These are phyloP conservation scores for Spheniscus mendiculus DNA, from an alignment of 2,113 vertebrate species.

Conservation along the genomic window DNA sequence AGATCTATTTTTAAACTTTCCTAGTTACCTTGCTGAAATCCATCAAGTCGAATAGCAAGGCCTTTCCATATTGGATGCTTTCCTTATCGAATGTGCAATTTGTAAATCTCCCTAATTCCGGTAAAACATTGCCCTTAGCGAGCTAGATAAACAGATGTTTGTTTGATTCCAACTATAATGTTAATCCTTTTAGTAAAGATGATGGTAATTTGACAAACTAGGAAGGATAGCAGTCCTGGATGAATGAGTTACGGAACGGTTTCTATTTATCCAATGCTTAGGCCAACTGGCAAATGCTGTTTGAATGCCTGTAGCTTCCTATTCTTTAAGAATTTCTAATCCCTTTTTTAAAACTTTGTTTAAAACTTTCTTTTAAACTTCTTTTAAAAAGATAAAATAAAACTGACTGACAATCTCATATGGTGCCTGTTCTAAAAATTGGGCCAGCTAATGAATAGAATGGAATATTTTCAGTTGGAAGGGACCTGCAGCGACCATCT, in stretches of 20 bases:
- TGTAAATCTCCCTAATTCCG: not conserved
- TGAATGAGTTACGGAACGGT: not conserved
- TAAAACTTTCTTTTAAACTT: not conserved
- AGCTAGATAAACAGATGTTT: not conserved
- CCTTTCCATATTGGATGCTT: rapidly evolving
- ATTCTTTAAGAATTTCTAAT: not conserved
- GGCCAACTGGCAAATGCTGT: not conserved
- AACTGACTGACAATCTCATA: not conserved
- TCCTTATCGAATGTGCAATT: not conserved
- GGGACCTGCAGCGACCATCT: rapidly evolving
- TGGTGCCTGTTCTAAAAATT: not conserved
- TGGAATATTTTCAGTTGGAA: not conserved
- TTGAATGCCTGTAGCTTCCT: not conserved
- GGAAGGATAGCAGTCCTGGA: not conserved
- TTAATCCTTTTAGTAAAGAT: not conserved
- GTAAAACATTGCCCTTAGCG: not conserved
- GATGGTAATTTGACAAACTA: not conserved
- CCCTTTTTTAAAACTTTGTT: not conserved
- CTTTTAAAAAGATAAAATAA: not conserved
- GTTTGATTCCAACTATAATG: not conserved
- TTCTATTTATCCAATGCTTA: not conserved
- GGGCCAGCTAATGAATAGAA: not conserved
- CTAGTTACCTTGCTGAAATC: not conserved
- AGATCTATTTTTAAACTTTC: not conserved
- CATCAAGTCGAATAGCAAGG: not conserved